phyloP scores from a whole-genome alignment of 2,797 vertebrate genomes.

The Coregonus sp. region DNA sequence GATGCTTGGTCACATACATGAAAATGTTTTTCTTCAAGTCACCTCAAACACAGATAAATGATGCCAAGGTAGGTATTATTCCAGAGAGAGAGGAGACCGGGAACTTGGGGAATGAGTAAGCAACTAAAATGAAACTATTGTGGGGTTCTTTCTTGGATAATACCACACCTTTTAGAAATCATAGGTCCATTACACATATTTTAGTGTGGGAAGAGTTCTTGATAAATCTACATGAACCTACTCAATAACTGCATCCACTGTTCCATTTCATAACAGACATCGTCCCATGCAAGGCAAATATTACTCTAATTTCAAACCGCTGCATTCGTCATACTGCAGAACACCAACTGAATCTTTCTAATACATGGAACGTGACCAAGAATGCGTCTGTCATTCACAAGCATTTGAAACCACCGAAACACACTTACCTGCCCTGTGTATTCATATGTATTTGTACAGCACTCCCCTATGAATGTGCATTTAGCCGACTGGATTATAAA shows the following conservation, averaged over 20 bases:
- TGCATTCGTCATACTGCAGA: neutral
- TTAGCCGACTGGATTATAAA: neutral
- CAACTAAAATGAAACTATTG: neutral
- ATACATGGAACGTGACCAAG: neutral
- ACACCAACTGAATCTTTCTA: neutral
- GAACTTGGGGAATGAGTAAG: neutral
- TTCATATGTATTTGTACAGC: conserved; percentile 1
- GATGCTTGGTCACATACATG: conserved; percentile 16
- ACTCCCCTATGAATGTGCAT: neutral
- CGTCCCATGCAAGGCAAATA: neutral
- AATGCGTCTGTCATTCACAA: neutral
- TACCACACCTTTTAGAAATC: neutral
- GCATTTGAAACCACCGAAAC: neutral
- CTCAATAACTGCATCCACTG: neutral
- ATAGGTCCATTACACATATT: neutral
- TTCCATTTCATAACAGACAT: neutral
- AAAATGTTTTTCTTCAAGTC: neutral
- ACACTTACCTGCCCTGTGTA: neutral
- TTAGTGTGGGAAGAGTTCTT: neutral
- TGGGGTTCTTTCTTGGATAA: neutral
- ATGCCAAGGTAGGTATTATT: neutral
- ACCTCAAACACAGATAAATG: conserved; percentile 1
- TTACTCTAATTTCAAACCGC: neutral
- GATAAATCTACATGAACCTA: neutral
- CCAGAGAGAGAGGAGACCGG: neutral